phyloP scores from a whole-genome alignment of 2,888 invertebrate species.

The Xylocampa areola region DNA sequence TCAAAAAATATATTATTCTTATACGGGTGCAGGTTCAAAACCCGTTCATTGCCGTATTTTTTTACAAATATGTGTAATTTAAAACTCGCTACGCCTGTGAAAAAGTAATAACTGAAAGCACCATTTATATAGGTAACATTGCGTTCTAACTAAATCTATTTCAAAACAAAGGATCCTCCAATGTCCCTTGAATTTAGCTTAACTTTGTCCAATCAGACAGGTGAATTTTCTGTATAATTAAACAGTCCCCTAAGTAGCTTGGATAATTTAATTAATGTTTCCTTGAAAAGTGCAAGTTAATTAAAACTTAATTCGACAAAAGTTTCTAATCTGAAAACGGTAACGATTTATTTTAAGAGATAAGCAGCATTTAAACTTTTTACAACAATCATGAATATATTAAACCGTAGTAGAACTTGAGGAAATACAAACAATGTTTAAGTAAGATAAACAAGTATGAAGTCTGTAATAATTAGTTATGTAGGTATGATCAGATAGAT shows the following conservation, averaged over 20 bases:
- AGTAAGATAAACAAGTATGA: too few species aligned
- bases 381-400: conserved; percentile 25
- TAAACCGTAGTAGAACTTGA: background rate
- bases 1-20: too few species aligned
- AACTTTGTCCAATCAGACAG: conserved; percentile 45
- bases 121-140: too few species aligned
- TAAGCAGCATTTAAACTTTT: conserved; percentile 24
- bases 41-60: too few species aligned
- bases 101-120: too few species aligned
- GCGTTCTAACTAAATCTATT: conserved; percentile 3
- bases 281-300: conserved; percentile 51
- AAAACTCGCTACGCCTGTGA: too few species aligned
- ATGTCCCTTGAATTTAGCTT: conserved; percentile 12
- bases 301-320: conserved; percentile 58
- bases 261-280: conserved; percentile 56
- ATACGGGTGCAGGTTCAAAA: too few species aligned
- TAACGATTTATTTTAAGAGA: conserved; percentile 50
- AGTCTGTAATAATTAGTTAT: too few species aligned
- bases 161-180: conserved; percentile 27
- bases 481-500: too few species aligned
- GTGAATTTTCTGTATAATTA: conserved; percentile 55
- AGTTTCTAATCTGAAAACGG: conserved; percentile 52
- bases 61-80: too few species aligned
- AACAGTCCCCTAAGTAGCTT: conserved; percentile 45
- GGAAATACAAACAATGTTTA: too few species aligned